These are phyloP conservation scores for Thunnus thynnus DNA, from an alignment of 2,113 vertebrate genomes.

Conservation along the genomic window DNA sequence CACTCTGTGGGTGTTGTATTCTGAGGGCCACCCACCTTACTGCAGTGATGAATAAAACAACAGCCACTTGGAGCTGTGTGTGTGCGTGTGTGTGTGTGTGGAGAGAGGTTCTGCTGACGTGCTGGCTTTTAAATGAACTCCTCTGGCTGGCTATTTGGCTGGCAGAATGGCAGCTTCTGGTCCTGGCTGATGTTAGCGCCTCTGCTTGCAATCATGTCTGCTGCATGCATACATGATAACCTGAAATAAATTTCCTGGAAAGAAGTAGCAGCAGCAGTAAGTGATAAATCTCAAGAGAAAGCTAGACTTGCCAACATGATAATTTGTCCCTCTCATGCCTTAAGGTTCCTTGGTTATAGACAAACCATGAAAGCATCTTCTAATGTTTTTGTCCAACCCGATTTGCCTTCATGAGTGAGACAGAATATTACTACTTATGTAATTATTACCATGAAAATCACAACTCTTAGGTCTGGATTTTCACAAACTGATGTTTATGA, in stretches of 20 bases:
- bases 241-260: constrained; percentile 17
- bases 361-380: neutral
- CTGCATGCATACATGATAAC: constrained; percentile 57
- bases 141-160: constrained; percentile 57
- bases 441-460: neutral
- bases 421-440: neutral
- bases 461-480: neutral
- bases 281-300: constrained; percentile 32
- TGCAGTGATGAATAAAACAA: constrained; percentile 87
- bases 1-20: constrained; percentile 58
- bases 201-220: constrained; percentile 44
- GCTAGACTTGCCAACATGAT: neutral
- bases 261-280: constrained; percentile 16
- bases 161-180: constrained; percentile 60
- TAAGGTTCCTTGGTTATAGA: neutral
- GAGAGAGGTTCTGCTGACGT: constrained; percentile 77
- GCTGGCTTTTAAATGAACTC: constrained; percentile 80
- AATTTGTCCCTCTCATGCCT: constrained; percentile 15
- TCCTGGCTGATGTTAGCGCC: constrained; percentile 38
- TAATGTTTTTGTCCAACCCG: neutral
- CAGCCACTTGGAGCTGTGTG: constrained; percentile 67
- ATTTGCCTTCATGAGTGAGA: neutral
- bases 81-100: constrained; percentile 24
- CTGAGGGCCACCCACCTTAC: constrained; percentile 78
- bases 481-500: neutral